Percentiles rank a stretch among this genome's conserved stretches.
Evolutionary conservation across 1,140 invertebrate species (phyloP).

Genomic region (Cylas formicarius): DNA sequence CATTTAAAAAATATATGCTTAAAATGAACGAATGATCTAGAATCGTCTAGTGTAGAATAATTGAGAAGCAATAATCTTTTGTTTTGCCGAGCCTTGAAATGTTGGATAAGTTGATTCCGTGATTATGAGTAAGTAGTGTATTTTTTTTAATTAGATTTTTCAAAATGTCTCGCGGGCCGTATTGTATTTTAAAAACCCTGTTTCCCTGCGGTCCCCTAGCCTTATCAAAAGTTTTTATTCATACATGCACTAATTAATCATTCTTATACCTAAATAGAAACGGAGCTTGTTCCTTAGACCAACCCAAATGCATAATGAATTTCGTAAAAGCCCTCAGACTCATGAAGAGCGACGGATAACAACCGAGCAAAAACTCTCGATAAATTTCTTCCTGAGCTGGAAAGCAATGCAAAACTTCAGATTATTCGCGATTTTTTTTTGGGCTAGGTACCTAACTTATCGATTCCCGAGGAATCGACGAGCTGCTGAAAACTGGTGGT

Average conservation of each 20-base stretch:
- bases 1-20: too few relatives aligned
- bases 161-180: too few relatives aligned
- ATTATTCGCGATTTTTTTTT: neutral
- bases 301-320: conserved; percentile 42
- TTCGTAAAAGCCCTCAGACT: conserved; percentile 39
- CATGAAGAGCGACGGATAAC: conserved; percentile 44
- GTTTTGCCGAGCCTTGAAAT: too few relatives aligned
- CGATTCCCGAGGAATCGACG: conserved; percentile 27
- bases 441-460: conserved; percentile 19
- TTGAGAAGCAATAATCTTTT: too few relatives aligned
- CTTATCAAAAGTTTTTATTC: neutral
- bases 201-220: neutral
- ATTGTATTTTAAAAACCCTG: too few relatives aligned
- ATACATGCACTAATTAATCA: neutral
- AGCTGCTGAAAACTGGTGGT: conserved; percentile 24
- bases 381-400: conserved; percentile 30
- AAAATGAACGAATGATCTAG: too few relatives aligned
- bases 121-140: too few relatives aligned
- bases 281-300: conserved; percentile 38
- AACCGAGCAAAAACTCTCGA: conserved; percentile 40
- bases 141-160: too few relatives aligned
- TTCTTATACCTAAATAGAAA: conserved; percentile 37
- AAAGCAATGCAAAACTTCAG: conserved; percentile 1
- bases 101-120: too few relatives aligned
- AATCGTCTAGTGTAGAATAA: too few relatives aligned